Evolutionary conservation across 2,888 invertebrate genomes (phyloP).

Genomic region (Pachydiplax longipennis): DNA sequence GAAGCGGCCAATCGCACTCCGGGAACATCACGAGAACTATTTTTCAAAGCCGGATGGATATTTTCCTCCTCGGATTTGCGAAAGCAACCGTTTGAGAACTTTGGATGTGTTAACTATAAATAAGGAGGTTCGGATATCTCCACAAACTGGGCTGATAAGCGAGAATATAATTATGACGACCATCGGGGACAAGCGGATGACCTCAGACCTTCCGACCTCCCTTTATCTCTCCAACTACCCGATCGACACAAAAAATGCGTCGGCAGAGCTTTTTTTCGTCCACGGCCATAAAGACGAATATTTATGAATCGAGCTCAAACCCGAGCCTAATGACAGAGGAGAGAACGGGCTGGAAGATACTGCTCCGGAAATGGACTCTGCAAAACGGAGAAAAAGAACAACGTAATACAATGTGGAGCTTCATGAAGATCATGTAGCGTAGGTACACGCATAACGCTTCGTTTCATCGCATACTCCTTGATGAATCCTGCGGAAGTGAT

Average conservation of each 20-base stretch:
- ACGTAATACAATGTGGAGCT: not conserved
- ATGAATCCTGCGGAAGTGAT: too few species aligned
- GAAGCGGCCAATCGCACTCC: not conserved
- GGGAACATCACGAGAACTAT: not conserved
- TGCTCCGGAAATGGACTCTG: not conserved
- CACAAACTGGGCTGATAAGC: not conserved
- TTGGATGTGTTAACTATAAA: not conserved
- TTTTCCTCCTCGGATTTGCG: not conserved
- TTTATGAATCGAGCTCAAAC: not conserved
- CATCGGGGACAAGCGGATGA: not conserved
- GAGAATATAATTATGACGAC: not conserved
- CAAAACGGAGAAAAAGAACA: not conserved
- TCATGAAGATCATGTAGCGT: not conserved
- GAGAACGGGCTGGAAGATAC: not conserved
- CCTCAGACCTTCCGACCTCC: not conserved
- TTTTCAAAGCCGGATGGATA: not conserved
- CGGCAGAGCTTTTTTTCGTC: not conserved
- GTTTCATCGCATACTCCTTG: too few species aligned
- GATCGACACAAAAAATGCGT: not conserved
- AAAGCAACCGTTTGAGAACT: not conserved
- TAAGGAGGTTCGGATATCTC: not conserved
- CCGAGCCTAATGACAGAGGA: not conserved
- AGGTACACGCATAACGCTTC: too few species aligned
- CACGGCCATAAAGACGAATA: not conserved
- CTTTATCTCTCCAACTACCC: not conserved